Evolutionary conservation across 2,113 vertebrate species (phyloP), one percentile per base, ranked within the genome.

Genomic region (Mesembrinibis cayennensis): DNA sequence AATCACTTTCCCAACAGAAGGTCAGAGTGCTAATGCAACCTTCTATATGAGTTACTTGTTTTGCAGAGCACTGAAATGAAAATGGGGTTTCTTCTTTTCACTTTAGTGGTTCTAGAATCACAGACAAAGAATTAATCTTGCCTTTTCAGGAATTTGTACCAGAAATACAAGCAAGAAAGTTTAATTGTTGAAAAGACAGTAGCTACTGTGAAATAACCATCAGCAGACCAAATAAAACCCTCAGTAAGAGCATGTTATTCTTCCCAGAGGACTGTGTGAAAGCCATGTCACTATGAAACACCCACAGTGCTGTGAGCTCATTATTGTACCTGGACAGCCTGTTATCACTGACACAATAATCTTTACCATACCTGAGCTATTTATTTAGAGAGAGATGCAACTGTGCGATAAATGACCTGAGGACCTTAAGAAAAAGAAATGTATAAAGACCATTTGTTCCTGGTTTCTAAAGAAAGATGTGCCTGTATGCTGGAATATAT

Each of bases 81-180:
- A 97, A 91, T n/a, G 7, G 10, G 7, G 23, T 61, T 95, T 95
- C 56, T 79, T 88, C 10, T 95, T 96, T 93, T 93, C 38, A 62
- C 25, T 89, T 94, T 38, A 95, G 8, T 88, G 52, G 13, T 9
- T 85, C 61, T 70, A 81, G 45, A 96, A 91, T 72, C 44, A 87
- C 67, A 91, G 61, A 74, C 20, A 71, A 83, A 84, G 11, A 96
- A 93, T 81, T 91, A 93, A 76, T 82, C 11, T 42, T 93, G 10
- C 16, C 19, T 55, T 90, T 96, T 93, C 23, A 76, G 45, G 19
- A 93, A 93, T 66, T 93, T 89, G 79, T 44, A 65, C 34, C 16
- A 92, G 36, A 94, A 93, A 55, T 84, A 47, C 27, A 89, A 78
- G 50, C 63, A 91, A 97, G 86, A 36, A 80, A 79, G 25, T 96